Percentiles rank a stretch among this genome's conserved stretches.
These are phyloP conservation scores for Radopholus similis DNA, from an alignment of 1,140 invertebrate species.

Conservation along the genomic window DNA sequence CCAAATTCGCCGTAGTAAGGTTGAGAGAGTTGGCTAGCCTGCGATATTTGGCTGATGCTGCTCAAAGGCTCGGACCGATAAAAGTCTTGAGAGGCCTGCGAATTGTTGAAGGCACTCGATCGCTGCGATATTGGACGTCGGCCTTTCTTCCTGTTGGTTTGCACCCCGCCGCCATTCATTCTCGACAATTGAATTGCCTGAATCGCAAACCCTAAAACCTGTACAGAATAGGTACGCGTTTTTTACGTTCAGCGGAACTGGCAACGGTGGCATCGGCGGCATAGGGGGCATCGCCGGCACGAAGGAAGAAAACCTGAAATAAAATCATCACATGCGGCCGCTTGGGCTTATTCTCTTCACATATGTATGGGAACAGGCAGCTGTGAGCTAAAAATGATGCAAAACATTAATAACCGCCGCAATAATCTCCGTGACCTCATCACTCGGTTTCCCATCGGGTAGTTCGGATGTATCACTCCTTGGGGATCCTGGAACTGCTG, in stretches of 20 bases:
- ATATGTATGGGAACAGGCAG: constrained; percentile 47
- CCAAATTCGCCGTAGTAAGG: not conserved
- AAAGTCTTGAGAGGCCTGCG: constrained; percentile 19
- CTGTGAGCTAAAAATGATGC: not conserved
- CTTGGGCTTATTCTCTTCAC: too few species aligned
- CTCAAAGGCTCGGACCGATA: constrained; percentile 1
- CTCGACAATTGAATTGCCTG: constrained; percentile 2
- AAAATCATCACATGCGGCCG: too few species aligned
- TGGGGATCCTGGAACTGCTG: constrained; percentile 40
- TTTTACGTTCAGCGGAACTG: constrained; percentile 11
- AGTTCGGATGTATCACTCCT: constrained; percentile 33
- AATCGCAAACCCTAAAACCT: too few species aligned
- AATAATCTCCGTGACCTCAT: not conserved
- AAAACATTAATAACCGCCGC: not conserved
- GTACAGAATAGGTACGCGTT: too few species aligned
- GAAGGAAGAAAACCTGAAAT: constrained; percentile 30
- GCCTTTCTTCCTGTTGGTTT: constrained; percentile 8
- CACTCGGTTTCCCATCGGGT: constrained; percentile 12
- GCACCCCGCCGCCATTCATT: not conserved
- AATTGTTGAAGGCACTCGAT: not conserved
- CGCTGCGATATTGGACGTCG: constrained; percentile 1
- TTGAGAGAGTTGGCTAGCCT: constrained; percentile 1
- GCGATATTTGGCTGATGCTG: constrained; percentile 18
- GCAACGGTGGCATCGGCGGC: constrained; percentile 12
- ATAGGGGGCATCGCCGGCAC: constrained; percentile 32